Percentiles rank a stretch among this genome's conserved stretches.
phyloP scores from a whole-genome alignment of 2,888 invertebrate species.

The Globia sparganii region DNA sequence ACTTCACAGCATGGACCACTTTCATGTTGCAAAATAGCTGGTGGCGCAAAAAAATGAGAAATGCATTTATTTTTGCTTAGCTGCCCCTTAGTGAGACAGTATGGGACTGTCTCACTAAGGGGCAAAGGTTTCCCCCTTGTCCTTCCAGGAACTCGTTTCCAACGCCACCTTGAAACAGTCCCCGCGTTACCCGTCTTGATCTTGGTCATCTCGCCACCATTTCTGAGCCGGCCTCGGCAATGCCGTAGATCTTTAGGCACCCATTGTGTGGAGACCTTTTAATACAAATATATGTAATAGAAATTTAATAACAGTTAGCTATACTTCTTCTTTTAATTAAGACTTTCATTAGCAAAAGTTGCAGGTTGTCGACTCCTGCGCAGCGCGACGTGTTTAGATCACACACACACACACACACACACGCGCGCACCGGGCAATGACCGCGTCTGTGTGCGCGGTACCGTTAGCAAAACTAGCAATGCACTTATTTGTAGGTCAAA shows the following conservation, averaged over 20 bases:
- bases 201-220: not conserved
- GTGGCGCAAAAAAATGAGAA: not conserved
- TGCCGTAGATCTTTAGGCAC: not conserved
- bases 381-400: slow-evolving; percentile 64
- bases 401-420: slow-evolving; percentile 68
- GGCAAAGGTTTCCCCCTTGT: not conserved
- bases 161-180: not conserved
- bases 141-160: not conserved
- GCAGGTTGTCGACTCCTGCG: slow-evolving; percentile 78
- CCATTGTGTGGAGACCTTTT: not conserved
- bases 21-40: no score
- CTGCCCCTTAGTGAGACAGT: no score
- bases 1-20: not conserved
- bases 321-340: slow-evolving; percentile 14
- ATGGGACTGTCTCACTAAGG: not conserved
- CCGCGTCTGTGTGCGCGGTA: slow-evolving; percentile 79
- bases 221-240: not conserved
- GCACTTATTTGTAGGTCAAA: slow-evolving; percentile 76
- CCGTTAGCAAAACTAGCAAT: slow-evolving; percentile 81
- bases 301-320: not conserved
- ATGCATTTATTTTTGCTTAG: not conserved
- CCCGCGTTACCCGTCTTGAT: not conserved
- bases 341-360: slow-evolving; percentile 40
- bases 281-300: not conserved
- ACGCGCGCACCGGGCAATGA: slow-evolving; percentile 68